phyloP scores from a whole-genome alignment of 2,113 vertebrate species.

The Tursiops truncatus region DNA sequence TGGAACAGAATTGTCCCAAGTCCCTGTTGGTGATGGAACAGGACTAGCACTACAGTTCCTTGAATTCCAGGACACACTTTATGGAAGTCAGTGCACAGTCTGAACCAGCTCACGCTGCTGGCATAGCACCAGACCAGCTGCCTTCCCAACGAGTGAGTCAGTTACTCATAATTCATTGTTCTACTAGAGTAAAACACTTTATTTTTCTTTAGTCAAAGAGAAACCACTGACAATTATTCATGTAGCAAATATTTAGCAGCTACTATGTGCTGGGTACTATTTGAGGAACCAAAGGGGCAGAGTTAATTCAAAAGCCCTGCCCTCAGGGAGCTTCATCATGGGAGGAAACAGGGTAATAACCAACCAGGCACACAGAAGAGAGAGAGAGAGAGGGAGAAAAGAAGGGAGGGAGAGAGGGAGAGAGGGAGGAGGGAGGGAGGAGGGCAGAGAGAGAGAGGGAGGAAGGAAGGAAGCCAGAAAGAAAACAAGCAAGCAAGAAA shows the following conservation, averaged over 20 bases:
- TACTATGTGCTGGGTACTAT: fast-evolving
- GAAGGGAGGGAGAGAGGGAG: neutral
- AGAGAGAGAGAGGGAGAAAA: neutral
- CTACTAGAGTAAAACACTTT: neutral
- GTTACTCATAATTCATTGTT: too few species aligned
- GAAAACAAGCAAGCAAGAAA: too few species aligned
- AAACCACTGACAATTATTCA: neutral
- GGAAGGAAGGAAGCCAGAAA: too few species aligned
- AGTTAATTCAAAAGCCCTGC: fast-evolving
- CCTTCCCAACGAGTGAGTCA: too few species aligned
- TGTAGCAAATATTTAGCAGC: neutral
- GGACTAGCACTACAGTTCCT: fast-evolving
- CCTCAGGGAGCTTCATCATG: neutral
- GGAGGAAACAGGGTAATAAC: neutral
- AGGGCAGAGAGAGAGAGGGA: too few species aligned
- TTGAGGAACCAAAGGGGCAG: neutral
- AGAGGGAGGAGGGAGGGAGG: neutral
- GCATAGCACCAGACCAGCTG: fast-evolving
- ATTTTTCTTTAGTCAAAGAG: neutral
- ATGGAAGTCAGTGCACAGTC: fast-evolving
- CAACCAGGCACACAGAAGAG: fast-evolving
- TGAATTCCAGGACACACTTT: neutral
- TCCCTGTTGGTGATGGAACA: neutral
- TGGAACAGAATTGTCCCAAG: neutral
- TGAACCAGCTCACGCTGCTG: fast-evolving